A percentile compares a stretch with the other conserved stretches of the same genome.
These are phyloP conservation scores for Onychostoma macrolepis DNA, from an alignment of 2,113 vertebrate genomes.

Conservation along the genomic window DNA sequence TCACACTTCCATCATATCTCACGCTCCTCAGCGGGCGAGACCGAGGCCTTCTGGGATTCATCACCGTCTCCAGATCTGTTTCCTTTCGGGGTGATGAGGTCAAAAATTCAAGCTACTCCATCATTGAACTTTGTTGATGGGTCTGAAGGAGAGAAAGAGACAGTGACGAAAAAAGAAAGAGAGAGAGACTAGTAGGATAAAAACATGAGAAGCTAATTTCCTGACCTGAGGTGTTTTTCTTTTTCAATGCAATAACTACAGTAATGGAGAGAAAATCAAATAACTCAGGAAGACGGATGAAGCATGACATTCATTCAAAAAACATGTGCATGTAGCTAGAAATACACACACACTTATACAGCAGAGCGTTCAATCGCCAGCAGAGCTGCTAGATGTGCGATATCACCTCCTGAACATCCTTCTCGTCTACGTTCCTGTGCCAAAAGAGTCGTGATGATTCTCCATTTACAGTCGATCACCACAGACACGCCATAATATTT, in stretches of 20 bases:
- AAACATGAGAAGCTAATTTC: conserved; percentile 61
- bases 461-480: conserved; percentile 22
- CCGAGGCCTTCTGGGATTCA: conserved; percentile 38
- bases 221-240: conserved; percentile 55
- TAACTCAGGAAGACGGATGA: conserved; percentile 44
- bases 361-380: background rate
- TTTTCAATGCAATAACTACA: conserved; percentile 58
- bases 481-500: background rate
- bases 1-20: conserved; percentile 48
- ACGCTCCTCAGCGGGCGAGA: conserved; percentile 1
- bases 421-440: background rate
- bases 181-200: conserved; percentile 38
- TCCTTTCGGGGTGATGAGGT: conserved; percentile 10
- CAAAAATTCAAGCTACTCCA: background rate
- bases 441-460: background rate
- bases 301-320: conserved; percentile 52
- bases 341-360: background rate
- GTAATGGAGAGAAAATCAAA: conserved; percentile 62
- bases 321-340: conserved; percentile 11
- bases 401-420: background rate
- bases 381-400: background rate
- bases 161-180: background rate
- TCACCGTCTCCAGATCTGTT: conserved; percentile 7
- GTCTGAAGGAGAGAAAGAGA: conserved; percentile 11
- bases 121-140: conserved; percentile 4